Percentiles rank a stretch among this genome's conserved stretches.
phyloP scores from a whole-genome alignment of 2,113 vertebrate species.

The Oryzias woworae region DNA sequence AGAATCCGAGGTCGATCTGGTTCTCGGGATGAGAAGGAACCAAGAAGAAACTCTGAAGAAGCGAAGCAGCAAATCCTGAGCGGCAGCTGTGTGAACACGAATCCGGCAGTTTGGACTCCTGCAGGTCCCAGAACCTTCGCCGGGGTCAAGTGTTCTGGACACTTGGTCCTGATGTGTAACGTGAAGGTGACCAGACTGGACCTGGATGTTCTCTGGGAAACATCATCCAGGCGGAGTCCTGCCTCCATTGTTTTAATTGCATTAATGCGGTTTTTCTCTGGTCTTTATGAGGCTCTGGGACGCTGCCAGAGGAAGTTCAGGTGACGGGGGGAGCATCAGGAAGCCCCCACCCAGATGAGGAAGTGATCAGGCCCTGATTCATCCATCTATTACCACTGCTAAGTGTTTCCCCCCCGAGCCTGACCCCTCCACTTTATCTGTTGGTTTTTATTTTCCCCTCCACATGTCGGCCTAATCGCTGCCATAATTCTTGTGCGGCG shows the following conservation, averaged over 20 bases:
- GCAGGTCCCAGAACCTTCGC: no score
- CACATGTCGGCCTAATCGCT: slow-evolving; percentile 95
- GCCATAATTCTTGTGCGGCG: slow-evolving; percentile 94
- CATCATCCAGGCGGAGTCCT: background rate
- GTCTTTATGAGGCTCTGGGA: slow-evolving; percentile 47
- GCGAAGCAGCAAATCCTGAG: no score
- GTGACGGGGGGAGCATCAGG: slow-evolving; percentile 3
- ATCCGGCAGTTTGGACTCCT: no score
- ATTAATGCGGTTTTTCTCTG: slow-evolving; percentile 70
- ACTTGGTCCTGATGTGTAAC: no score
- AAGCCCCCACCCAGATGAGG: slow-evolving; percentile 60
- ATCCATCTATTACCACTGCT: slow-evolving; percentile 81
- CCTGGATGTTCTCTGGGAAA: no score
- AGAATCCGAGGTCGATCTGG: no score
- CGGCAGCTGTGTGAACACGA: no score
- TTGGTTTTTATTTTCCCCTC: slow-evolving; percentile 95
- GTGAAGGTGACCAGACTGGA: no score
- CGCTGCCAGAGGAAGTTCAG: background rate
- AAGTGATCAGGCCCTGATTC: slow-evolving; percentile 69
- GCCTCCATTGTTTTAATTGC: slow-evolving; percentile 63
- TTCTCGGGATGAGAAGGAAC: no score
- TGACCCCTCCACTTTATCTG: slow-evolving; percentile 94
- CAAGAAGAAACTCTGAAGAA: no score
- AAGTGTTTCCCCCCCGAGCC: slow-evolving; percentile 87
- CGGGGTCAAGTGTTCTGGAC: no score